A percentile compares a stretch with the other conserved stretches of the same genome.
Conservation (phyloP, 2,888 invertebrate genomes). For the Lordiphosa fenestrarum region DNA sequence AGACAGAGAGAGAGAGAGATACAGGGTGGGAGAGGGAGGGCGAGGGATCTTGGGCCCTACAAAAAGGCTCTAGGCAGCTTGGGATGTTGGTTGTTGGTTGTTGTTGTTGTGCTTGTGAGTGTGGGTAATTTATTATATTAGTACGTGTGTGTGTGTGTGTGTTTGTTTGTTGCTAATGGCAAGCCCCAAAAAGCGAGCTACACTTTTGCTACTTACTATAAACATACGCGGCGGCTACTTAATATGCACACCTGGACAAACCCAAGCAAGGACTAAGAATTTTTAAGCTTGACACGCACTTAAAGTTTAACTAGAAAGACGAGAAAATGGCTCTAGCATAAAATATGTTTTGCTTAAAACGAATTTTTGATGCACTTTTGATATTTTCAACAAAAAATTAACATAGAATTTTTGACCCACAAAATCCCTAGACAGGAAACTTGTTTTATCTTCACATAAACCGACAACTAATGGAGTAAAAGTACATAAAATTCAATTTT, state of each 20-base stretch:
- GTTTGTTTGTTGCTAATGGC: slow-evolving; percentile 45
- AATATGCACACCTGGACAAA: slow-evolving; percentile 66
- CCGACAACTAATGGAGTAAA: no score
- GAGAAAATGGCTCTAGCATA: slow-evolving; percentile 10
- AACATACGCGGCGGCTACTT: slow-evolving; percentile 54
- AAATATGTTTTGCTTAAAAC: neutral
- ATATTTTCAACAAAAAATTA: no score
- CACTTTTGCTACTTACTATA: slow-evolving; percentile 20
- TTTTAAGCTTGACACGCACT: slow-evolving; percentile 51
- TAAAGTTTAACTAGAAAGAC: slow-evolving; percentile 18
- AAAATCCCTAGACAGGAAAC: no score
- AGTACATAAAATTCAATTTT: no score
- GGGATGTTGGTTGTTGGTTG: slow-evolving; percentile 12
- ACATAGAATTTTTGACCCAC: no score
- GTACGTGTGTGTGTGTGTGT: slow-evolving; percentile 6
- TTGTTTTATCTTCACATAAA: no score
- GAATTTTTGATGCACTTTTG: neutral
- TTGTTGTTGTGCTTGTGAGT: slow-evolving; percentile 20
- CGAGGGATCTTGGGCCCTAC: slow-evolving; percentile 27
- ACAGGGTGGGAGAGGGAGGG: slow-evolving; percentile 16
- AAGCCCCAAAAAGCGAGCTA: slow-evolving; percentile 44
- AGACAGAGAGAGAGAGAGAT: no score
- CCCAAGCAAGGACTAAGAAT: slow-evolving; percentile 28
- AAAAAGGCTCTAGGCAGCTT: slow-evolving; percentile 19
- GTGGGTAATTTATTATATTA: slow-evolving; percentile 56